Percentiles rank a stretch among this genome's conserved stretches.
These are phyloP conservation scores for Drosophila asahinai DNA, from an alignment of 1,140 invertebrate genomes.

Conservation along the genomic window DNA sequence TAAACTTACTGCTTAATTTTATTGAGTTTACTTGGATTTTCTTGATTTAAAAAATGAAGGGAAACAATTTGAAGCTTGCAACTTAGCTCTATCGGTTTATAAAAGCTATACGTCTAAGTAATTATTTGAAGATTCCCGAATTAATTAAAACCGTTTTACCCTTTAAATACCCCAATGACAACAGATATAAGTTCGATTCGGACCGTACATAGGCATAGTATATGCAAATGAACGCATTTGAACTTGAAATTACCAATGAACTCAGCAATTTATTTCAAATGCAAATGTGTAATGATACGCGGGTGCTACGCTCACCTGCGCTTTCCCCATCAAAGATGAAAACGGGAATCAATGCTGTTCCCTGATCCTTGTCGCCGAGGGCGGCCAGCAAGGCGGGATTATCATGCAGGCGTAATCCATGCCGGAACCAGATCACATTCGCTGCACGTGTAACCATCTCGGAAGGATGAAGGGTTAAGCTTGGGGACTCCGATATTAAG, in stretches of 20 bases:
- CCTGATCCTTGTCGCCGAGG: constrained; percentile 85
- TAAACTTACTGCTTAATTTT: neutral
- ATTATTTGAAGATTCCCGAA: too few relatives aligned
- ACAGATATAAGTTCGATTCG: neutral
- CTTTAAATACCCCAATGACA: neutral
- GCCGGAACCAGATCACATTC: constrained; percentile 89
- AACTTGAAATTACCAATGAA: neutral
- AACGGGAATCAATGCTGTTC: constrained; percentile 87
- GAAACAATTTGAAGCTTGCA: neutral
- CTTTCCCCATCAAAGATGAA: constrained; percentile 92
- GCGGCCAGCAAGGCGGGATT: constrained; percentile 89
- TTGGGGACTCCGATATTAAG: neutral
- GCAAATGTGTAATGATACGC: neutral
- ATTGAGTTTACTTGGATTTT: neutral
- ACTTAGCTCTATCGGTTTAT: neutral
- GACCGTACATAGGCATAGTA: too few relatives aligned
- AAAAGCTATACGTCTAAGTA: neutral
- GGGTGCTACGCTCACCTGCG: constrained; percentile 86
- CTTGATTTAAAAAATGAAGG: too few relatives aligned
- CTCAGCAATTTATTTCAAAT: neutral
- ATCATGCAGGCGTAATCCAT: constrained; percentile 91
- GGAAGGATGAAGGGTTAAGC: neutral
- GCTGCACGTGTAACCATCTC: constrained; percentile 50
- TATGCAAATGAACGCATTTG: too few relatives aligned
- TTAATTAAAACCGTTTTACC: neutral